Conservation (phyloP, 2,797 vertebrate genomes). For the Oreochromis grahami region DNA sequence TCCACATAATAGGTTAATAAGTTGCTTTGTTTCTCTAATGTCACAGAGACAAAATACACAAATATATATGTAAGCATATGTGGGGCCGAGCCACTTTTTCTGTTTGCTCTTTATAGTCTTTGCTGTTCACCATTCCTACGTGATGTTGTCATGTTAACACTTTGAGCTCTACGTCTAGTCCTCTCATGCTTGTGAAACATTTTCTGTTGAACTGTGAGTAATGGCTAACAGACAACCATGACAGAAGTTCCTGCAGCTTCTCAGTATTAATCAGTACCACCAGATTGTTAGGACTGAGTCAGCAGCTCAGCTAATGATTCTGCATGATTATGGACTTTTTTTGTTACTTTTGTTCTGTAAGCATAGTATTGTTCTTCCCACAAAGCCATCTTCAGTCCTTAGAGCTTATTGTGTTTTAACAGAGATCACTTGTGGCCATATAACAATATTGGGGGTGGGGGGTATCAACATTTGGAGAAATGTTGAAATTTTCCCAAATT, state of each 20-base stretch:
- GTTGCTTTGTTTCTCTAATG: conserved; percentile 6
- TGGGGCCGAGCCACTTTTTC: not conserved
- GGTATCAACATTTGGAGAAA: not conserved
- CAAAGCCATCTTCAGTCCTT: not conserved
- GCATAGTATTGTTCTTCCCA: not conserved
- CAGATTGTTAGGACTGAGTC: not conserved
- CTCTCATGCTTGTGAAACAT: conserved; percentile 29
- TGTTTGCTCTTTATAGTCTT: conserved; percentile 3
- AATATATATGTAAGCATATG: not conserved
- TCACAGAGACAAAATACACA: conserved; percentile 17
- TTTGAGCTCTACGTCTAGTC: not conserved
- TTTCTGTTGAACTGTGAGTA: conserved; percentile 41
- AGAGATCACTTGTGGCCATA: not conserved
- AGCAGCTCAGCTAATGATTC: not conserved
- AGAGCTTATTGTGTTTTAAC: not conserved
- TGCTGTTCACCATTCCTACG: conserved; percentile 35
- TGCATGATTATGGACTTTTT: not conserved
- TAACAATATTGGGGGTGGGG: not conserved
- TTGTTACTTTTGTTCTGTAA: not conserved
- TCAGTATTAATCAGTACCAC: conserved; percentile 6
- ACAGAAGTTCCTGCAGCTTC: not conserved
- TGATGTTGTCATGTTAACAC: conserved; percentile 46
- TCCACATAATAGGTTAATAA: not conserved
- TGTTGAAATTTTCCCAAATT: not conserved
- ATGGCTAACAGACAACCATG: conserved; percentile 3